Percentiles rank a stretch among this genome's conserved stretches.
Evolutionary conservation across 2,113 vertebrate species (phyloP).

Genomic region (Alosa alosa): DNA sequence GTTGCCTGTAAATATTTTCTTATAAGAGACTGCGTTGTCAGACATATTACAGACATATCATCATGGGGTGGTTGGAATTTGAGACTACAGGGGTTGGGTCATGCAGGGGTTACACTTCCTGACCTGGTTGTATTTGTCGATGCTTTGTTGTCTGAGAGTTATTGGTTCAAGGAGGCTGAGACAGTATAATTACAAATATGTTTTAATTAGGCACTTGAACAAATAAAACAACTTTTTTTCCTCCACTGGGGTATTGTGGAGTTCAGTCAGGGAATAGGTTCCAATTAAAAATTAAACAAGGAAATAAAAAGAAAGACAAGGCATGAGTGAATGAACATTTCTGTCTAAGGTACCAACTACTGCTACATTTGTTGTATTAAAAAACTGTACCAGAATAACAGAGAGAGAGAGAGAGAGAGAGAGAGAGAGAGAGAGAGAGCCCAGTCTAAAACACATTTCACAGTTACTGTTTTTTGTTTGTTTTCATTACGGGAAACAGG

Average conservation of each 20-base stretch:
- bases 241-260: conserved; percentile 10
- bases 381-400: not conserved
- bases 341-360: not conserved
- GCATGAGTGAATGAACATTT: conserved; percentile 9
- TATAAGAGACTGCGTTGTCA: not conserved
- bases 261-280: not conserved
- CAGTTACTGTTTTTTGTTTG: conserved; percentile 27
- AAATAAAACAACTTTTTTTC: conserved; percentile 52
- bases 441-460: not conserved
- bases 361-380: conserved; percentile 1
- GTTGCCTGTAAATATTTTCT: not conserved
- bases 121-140: not conserved
- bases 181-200: conserved; percentile 30
- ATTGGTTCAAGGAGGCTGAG: conserved; percentile 8
- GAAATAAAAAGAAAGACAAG: not conserved
- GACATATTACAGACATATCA: conserved; percentile 18
- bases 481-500: conserved; percentile 39
- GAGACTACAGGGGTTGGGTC: not conserved
- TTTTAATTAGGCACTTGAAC: conserved; percentile 74
- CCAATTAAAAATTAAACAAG: not conserved
- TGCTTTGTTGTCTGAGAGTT: conserved; percentile 14
- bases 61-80: not conserved
- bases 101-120: not conserved
- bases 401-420: not conserved
- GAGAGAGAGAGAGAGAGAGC: not conserved